Evolutionary conservation across 2,888 invertebrate genomes (phyloP).

Genomic region (Stenurella melanura): DNA sequence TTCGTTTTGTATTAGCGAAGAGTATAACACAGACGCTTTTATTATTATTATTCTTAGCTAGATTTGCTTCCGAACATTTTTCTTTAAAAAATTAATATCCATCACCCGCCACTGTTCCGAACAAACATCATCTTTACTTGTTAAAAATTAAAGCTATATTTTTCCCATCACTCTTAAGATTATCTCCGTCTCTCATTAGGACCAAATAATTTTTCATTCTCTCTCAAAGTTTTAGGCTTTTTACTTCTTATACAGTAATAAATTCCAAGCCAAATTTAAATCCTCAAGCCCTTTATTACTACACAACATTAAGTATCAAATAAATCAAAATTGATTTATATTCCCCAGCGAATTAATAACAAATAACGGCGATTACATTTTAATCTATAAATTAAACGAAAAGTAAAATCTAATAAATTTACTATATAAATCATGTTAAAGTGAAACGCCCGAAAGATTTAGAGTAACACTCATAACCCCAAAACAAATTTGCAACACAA

Average conservation of each 20-base stretch:
- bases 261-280: conserved; percentile 31
- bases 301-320: conserved; percentile 41
- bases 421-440: conserved; percentile 49
- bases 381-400: conserved; percentile 45
- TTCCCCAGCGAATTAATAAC: conserved; percentile 43
- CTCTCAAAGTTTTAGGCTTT: conserved; percentile 1
- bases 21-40: too few relatives aligned
- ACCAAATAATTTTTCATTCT: conserved; percentile 1
- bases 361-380: conserved; percentile 42
- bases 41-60: too few relatives aligned
- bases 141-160: neutral
- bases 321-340: conserved; percentile 45
- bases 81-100: neutral
- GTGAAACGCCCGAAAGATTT: conserved; percentile 66
- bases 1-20: too few relatives aligned
- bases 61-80: neutral
- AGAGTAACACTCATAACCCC: conserved; percentile 66
- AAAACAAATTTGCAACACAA: conserved; percentile 71
- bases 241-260: conserved; percentile 18
- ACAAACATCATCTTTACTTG: neutral
- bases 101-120: neutral
- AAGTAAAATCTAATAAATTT: conserved; percentile 45
- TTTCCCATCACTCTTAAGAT: neutral
- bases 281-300: conserved; percentile 33
- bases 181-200: conserved; percentile 3